Conservation (phyloP, 2,797 vertebrate species). For the Sandelia bainsii region DNA sequence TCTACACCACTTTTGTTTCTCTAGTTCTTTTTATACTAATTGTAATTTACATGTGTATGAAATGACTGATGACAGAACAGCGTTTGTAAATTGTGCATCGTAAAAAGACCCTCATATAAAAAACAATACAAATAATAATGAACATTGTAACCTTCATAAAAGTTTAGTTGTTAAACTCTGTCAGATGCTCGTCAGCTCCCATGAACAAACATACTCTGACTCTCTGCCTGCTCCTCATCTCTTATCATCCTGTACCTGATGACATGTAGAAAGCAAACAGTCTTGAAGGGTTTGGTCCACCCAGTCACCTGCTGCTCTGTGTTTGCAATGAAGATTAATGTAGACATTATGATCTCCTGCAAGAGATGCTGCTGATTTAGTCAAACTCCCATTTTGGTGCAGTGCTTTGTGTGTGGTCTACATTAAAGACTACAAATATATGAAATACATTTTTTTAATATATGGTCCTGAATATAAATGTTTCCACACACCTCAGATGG, state of each 20-base stretch:
- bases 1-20: no score
- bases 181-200: not conserved
- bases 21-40: no score
- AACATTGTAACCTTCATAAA: not conserved
- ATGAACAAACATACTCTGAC: not conserved
- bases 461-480: no score
- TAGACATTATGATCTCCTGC: not conserved
- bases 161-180: not conserved
- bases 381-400: no score
- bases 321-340: slow-evolving; percentile 13
- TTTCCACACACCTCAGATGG: no score
- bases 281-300: slow-evolving; percentile 1
- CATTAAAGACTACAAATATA: no score
- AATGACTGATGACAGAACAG: no score
- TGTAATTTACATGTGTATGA: no score
- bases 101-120: not conserved
- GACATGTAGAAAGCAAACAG: slow-evolving; percentile 11
- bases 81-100: not conserved
- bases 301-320: not conserved
- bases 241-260: not conserved
- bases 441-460: no score
- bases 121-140: not conserved
- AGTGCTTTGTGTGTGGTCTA: no score
- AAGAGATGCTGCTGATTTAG: not conserved
- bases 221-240: not conserved